Conservation (phyloP, 2,113 vertebrate species). For the Xenus cinereus region DNA sequence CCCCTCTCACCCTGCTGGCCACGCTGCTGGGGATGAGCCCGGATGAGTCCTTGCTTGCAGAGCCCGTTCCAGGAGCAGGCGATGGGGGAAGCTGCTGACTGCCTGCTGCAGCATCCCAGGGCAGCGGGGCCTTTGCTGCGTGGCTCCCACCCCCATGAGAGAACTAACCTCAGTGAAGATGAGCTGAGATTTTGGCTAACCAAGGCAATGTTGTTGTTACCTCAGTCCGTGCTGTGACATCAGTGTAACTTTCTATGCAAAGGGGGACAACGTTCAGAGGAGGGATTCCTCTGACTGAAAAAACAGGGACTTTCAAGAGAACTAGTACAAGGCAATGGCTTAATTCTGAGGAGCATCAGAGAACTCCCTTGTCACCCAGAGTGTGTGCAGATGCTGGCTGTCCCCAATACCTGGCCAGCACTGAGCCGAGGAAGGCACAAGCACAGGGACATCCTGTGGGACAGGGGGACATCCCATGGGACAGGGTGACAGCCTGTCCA, state of each 20-base stretch:
- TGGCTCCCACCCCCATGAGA: not conserved
- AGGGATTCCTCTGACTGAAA: not conserved
- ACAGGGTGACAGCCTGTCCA: not conserved
- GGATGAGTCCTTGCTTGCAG: not conserved
- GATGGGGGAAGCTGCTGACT: not conserved
- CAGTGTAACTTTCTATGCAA: not conserved
- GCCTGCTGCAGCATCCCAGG: not conserved
- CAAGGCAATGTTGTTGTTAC: not conserved
- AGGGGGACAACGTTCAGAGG: not conserved
- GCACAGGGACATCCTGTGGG: not conserved
- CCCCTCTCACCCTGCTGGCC: not conserved
- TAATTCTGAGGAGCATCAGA: not conserved
- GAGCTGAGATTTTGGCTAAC: not conserved
- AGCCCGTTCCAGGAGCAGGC: not conserved
- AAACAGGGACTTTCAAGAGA: not conserved
- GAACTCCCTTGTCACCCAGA: not conserved
- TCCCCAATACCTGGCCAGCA: not conserved
- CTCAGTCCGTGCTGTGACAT: rapidly evolving
- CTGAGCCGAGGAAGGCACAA: not conserved
- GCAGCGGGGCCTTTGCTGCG: not conserved
- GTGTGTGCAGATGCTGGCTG: not conserved
- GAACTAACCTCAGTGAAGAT: not conserved
- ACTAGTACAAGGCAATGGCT: not conserved
- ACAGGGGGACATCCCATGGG: not conserved
- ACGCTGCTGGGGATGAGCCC: not conserved